Evolutionary conservation across 2,113 vertebrate species (phyloP).

Genomic region (Acanthochromis polyacanthus): DNA sequence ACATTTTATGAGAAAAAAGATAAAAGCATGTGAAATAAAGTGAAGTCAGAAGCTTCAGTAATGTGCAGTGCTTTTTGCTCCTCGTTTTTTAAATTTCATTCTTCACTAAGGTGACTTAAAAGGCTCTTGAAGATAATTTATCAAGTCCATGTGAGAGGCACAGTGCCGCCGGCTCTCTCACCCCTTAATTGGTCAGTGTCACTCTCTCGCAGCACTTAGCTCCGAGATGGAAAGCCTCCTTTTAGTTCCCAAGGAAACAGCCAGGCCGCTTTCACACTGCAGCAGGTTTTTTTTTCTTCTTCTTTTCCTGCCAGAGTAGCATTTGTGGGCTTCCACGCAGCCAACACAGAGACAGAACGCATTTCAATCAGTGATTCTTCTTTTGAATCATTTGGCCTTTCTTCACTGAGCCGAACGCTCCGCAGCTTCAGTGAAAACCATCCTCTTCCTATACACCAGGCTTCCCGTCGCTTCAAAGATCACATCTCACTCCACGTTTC

Average conservation of each 20-base stretch:
- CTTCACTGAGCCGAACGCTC: background rate
- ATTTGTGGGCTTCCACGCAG: slow-evolving; percentile 18
- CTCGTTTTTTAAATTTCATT: slow-evolving; percentile 34
- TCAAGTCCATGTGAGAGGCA: slow-evolving; percentile 21
- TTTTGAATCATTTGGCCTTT: background rate
- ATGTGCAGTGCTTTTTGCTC: background rate
- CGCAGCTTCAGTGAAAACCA: background rate
- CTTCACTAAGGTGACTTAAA: slow-evolving; percentile 32
- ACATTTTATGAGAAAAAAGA: too few species aligned
- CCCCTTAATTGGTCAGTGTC: slow-evolving; percentile 53
- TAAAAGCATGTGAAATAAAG: too few species aligned
- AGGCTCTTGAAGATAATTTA: slow-evolving; percentile 54
- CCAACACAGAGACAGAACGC: background rate
- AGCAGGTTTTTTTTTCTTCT: slow-evolving; percentile 7
- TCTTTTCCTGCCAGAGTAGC: background rate
- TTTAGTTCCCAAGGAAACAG: slow-evolving; percentile 78
- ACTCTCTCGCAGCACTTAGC: slow-evolving; percentile 41
- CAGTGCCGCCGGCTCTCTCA: slow-evolving; percentile 10
- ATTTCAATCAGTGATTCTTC: background rate
- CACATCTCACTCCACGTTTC: background rate
- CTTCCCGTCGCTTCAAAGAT: slow-evolving; percentile 6
- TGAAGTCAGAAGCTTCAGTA: background rate
- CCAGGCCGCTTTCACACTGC: slow-evolving; percentile 35
- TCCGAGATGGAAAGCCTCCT: slow-evolving; percentile 34
- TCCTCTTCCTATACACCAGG: background rate